Conservation (phyloP, 2,113 vertebrate species). For the Aegypius monachus region DNA sequence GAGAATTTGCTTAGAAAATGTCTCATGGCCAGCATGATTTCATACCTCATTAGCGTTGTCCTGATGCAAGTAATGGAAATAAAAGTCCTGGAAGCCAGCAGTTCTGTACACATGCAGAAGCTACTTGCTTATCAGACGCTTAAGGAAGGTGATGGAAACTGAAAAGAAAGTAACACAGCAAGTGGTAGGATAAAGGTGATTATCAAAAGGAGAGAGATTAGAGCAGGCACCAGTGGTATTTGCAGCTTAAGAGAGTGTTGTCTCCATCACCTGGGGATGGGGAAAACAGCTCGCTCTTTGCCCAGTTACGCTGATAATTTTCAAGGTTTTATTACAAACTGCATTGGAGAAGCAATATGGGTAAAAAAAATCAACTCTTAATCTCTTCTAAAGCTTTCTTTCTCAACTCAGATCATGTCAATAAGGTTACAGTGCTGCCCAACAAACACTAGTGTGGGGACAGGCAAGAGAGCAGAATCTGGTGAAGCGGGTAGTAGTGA, state of each 20-base stretch:
- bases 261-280: neutral
- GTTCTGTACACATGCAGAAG: neutral
- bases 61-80: constrained; percentile 36
- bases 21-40: constrained; percentile 19
- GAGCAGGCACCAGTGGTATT: neutral
- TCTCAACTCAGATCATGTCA: neutral
- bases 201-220: neutral
- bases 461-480: neutral
- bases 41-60: constrained; percentile 28
- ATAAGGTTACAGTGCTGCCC: neutral
- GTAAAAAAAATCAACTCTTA: neutral
- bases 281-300: neutral
- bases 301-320: neutral
- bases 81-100: constrained; percentile 13
- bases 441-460: neutral
- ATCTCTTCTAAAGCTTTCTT: neutral
- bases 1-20: constrained; percentile 23
- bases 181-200: neutral
- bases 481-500: neutral
- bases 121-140: neutral
- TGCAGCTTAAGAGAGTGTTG: neutral
- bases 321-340: neutral
- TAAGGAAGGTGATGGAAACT: neutral
- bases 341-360: neutral
- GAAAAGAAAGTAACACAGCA: neutral